Evolutionary conservation across 2,797 vertebrate genomes (phyloP), one percentile per base, ranked within the genome.

Genomic region (Mus spretus): DNA sequence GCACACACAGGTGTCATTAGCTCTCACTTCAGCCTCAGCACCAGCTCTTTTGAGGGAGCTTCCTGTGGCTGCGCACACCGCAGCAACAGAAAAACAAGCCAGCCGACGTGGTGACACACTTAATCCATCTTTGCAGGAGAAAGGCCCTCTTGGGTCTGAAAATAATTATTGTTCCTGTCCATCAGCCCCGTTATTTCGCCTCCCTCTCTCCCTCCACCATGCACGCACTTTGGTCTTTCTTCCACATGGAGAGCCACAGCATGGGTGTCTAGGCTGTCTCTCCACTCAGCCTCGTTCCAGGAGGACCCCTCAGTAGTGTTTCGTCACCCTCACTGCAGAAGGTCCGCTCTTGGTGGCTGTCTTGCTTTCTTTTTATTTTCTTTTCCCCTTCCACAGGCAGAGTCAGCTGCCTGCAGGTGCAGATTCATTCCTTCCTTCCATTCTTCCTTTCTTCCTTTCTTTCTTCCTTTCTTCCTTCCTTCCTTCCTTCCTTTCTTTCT

Each of bases 381-480:
- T 67, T 93, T 82, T 77, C 96, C 55, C 61, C 91, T 70, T 91
- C 55, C 2, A 10, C 0, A 0, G 22, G 53, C 34, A 75, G 91
- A 89, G 79, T 89, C 98, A 96, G 97, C 97, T 95, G 88, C 92
- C 61, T 93, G 61, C 94, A 96, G 97, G 77, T 4, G 97, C 96
- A 90, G 93, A 67, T 95, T 84, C n/a, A n/a, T 72, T 20, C 28
- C 13, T 28, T 12, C 94, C 34, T 20, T 57, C 20, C 20, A 4
- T 61, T 11, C 8, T 50, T 11, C 50, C 10, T 50, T 12, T 50
- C 9, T 8, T 50, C 50, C 9, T 50, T 50, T 50, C 9, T 50
- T 28, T 28, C 28, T 28, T 63, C 63, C 28, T 28, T 11, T 24
- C n/a, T n/a, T n/a, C n/a, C n/a, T n/a, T n/a, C n/a, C n/a, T n/a